phyloP scores from a whole-genome alignment of 2,113 vertebrate species.

The Xenopus laevis region DNA sequence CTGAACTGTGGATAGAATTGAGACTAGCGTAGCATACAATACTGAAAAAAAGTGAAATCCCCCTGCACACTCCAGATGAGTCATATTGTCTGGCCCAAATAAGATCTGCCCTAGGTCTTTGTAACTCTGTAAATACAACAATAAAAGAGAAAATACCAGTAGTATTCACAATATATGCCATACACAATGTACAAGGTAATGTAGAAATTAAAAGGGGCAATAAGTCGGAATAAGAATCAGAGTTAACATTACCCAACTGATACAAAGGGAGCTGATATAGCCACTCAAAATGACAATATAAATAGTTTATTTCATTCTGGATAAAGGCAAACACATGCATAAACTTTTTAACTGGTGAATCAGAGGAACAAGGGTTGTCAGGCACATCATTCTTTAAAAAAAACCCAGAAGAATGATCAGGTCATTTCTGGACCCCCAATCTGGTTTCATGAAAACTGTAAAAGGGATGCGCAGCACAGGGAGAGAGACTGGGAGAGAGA shows the following conservation, averaged over 20 bases:
- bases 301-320: no score
- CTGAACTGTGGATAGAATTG: constrained; percentile 13
- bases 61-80: not conserved
- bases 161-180: no score
- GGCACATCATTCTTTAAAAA: not conserved
- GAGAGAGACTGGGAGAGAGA: not conserved
- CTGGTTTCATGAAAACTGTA: not conserved
- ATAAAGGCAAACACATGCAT: no score
- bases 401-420: not conserved
- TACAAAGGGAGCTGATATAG: not conserved
- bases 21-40: not conserved
- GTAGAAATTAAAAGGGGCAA: no score
- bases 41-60: not conserved
- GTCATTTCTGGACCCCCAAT: not conserved
- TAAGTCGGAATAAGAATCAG: not conserved
- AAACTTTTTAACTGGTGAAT: not conserved
- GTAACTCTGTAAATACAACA: no score
- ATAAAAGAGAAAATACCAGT: no score
- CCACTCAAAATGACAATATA: not conserved
- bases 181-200: no score
- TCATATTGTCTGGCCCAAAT: not conserved
- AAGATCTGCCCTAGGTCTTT: not conserved
- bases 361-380: not conserved
- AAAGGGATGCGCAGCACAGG: not conserved
- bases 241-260: not conserved